A percentile compares a stretch with the other conserved stretches of the same genome.
These are phyloP conservation scores for Diplolepis rosae DNA, from an alignment of 2,888 invertebrate genomes.

Conservation along the genomic window DNA sequence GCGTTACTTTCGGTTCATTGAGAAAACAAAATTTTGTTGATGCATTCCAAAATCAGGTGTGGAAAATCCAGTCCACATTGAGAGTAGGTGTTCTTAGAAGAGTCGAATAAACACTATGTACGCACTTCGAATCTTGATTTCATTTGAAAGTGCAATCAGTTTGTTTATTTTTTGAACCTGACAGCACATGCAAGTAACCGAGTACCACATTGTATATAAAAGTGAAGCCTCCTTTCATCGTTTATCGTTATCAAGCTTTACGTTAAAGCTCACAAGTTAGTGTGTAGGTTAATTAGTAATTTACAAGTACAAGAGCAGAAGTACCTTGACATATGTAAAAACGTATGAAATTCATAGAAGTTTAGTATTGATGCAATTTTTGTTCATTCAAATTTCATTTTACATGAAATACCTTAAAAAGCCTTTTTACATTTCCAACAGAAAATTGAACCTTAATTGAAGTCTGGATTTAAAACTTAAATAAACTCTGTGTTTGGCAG, in stretches of 20 bases:
- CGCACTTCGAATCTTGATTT: slow-evolving; percentile 38
- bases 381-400: no score
- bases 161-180: slow-evolving; percentile 38
- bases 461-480: no score
- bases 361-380: no score
- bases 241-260: neutral
- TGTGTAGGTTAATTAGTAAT: neutral
- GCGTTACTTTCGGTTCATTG: no score
- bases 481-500: no score
- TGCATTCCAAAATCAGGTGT: neutral
- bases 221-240: neutral
- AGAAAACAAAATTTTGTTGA: neutral
- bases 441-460: no score
- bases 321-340: neutral
- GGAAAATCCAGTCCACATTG: slow-evolving; percentile 2
- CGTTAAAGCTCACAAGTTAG: neutral
- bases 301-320: neutral
- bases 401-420: no score
- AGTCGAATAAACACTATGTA: slow-evolving; percentile 2
- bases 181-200: slow-evolving; percentile 15
- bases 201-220: slow-evolving; percentile 3
- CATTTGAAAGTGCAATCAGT: slow-evolving; percentile 49
- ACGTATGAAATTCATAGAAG: neutral
- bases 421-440: no score
- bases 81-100: slow-evolving; percentile 19